Percentiles rank a stretch among this genome's conserved stretches.
These are phyloP conservation scores for Ibidorhyncha struthersii DNA, from an alignment of 2,113 vertebrate genomes.

Conservation along the genomic window DNA sequence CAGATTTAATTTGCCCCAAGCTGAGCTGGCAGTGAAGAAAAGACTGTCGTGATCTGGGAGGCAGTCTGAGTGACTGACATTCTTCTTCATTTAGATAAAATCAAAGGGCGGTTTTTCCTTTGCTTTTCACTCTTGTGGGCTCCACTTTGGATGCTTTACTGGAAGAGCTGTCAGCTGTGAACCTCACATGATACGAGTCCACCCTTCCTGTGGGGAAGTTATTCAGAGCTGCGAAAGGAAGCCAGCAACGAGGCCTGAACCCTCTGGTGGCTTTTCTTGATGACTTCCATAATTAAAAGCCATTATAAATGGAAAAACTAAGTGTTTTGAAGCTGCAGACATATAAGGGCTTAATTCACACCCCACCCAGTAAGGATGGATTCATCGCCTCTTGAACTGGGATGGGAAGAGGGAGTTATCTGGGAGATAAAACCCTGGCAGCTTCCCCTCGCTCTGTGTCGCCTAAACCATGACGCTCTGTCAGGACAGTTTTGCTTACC, in stretches of 20 bases:
- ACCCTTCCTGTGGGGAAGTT: slow-evolving; percentile 71
- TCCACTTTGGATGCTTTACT: slow-evolving; percentile 22
- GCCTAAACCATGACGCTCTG: not conserved
- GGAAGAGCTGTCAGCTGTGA: slow-evolving; percentile 58
- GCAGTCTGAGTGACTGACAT: not conserved
- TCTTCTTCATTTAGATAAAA: slow-evolving; percentile 33
- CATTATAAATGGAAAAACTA: slow-evolving; percentile 57
- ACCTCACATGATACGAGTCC: slow-evolving; percentile 44
- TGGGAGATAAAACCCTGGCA: not conserved
- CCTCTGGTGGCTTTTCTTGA: slow-evolving; percentile 60
- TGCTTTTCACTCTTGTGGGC: slow-evolving; percentile 22
- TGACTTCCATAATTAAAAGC: slow-evolving; percentile 63
- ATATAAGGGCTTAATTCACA: slow-evolving; percentile 28
- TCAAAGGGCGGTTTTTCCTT: slow-evolving; percentile 25
- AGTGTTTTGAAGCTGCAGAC: slow-evolving; percentile 42
- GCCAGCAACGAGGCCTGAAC: slow-evolving; percentile 49
- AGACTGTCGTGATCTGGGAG: not conserved
- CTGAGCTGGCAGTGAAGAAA: not conserved
- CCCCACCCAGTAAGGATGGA: slow-evolving; percentile 15
- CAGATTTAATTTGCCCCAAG: not conserved
- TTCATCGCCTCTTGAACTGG: not conserved
- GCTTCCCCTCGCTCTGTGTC: not conserved
- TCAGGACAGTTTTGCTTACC: not conserved
- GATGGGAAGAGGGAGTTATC: slow-evolving; percentile 23
- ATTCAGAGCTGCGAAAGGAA: slow-evolving; percentile 67